Evolutionary conservation across 2,888 invertebrate genomes (phyloP), one percentile per base, ranked within the genome.

Genomic region (Apamea crenata): DNA sequence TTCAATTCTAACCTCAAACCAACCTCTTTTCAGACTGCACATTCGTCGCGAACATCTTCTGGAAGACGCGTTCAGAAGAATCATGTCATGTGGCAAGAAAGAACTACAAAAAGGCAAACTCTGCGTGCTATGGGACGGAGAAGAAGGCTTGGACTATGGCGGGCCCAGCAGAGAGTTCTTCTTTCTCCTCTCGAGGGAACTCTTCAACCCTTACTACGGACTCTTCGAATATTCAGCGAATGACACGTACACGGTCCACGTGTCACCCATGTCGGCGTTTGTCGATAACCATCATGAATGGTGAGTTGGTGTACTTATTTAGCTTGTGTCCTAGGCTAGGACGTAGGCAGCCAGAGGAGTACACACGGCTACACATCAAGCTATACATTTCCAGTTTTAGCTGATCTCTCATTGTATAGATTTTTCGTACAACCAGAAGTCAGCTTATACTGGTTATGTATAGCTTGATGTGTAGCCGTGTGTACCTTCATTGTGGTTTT

Each of bases 141-240:
- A 99, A 94, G 99, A 99, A 94, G 99, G 99, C 53, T 96, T 99
- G 81, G 99, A 99, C 97, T 99, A 99, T 95, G 99, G 99, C 68
- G 99, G 99, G 1, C 99, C 99, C 2, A 99, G 99, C 21, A 97
- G 99, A 50, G 99, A 99, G 96, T 99, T 99, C 97, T 99, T 99
- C 97, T 99, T 99, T 96, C 97, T 99, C 50, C 97, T 99, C n/a
- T 99, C 99, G 0, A 97, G 99, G 76, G 99, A 99, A 94, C 97
- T 99, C 18, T 99, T 99, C 97, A 99, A 99, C 97, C 99, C 99
- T 0, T 99, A 99, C 95, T 99, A 99, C 92, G 99, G 99, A 0
- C 97, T 99, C 81, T 99, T 99, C 95, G 99, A 99, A 96, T 99
- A 99, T 94, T 99, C 99, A 0, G 99, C 99, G 70, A 99, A 99